These are phyloP conservation scores for Eupithecia tripunctaria DNA, from an alignment of 2,888 invertebrate genomes.

Conservation along the genomic window DNA sequence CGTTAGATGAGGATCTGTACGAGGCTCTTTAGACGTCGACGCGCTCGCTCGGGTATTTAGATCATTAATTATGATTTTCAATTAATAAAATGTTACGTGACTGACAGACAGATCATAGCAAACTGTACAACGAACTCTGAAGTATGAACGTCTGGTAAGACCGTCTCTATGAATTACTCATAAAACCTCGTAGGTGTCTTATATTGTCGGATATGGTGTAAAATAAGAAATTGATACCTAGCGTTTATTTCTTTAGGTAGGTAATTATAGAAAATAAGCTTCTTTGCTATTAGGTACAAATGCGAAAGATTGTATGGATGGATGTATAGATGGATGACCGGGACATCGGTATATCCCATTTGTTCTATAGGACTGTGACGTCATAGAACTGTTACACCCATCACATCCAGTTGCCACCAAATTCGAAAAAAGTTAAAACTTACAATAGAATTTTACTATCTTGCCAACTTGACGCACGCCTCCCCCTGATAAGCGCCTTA, in stretches of 20 bases:
- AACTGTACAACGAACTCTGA: background rate
- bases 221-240: too few species aligned
- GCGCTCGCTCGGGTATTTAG: conserved; percentile 5
- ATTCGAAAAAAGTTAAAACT: background rate
- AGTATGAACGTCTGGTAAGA: background rate
- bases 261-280: too few species aligned
- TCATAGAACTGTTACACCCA: too few species aligned
- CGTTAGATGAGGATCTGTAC: conserved; percentile 17
- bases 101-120: background rate
- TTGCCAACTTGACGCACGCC: too few species aligned
- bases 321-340: too few species aligned
- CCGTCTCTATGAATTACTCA: background rate
- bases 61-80: background rate
- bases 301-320: too few species aligned
- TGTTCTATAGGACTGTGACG: too few species aligned
- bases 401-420: background rate
- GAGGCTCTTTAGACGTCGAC: background rate
- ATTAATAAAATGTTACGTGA: background rate
- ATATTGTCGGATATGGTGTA: too few species aligned
- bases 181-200: background rate
- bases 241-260: too few species aligned
- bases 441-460: background rate
- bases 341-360: too few species aligned
- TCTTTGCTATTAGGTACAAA: too few species aligned
- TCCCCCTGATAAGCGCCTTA: too few species aligned